phyloP scores from a whole-genome alignment of 2,888 invertebrate species.

The Pediacus dermestoides region DNA sequence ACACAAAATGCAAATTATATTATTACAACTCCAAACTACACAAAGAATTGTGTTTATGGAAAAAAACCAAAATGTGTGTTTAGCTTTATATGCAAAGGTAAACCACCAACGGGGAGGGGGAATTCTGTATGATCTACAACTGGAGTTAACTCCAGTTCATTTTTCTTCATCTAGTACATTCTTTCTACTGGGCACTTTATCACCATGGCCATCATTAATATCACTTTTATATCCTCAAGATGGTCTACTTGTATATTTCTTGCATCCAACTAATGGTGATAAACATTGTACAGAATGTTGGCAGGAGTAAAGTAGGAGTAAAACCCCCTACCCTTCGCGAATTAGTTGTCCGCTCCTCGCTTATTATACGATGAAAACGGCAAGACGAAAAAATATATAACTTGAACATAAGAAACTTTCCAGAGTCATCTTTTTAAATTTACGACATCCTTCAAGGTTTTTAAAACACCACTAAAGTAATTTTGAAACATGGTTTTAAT shows the following conservation, averaged over 20 bases:
- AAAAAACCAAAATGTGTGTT: background rate
- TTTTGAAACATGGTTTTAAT: conserved; percentile 51
- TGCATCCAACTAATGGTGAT: conserved; percentile 51
- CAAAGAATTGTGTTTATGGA: too few species aligned
- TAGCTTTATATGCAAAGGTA: background rate
- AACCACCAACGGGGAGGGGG: too few species aligned
- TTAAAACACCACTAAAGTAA: conserved; percentile 50
- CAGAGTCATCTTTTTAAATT: conserved; percentile 50
- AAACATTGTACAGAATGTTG: conserved; percentile 50
- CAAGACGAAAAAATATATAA: too few species aligned
- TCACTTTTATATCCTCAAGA: conserved; percentile 52
- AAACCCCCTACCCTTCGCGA: too few species aligned
- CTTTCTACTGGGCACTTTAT: conserved; percentile 43
- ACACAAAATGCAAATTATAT: too few species aligned
- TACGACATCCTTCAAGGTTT: conserved; percentile 48
- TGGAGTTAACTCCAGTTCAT: conserved; percentile 37
- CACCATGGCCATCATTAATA: conserved; percentile 50
- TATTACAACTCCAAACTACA: too few species aligned
- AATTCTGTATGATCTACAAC: conserved; percentile 42
- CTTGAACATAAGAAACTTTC: conserved; percentile 44
- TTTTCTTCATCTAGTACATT: conserved; percentile 48
- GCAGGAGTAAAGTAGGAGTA: too few species aligned
- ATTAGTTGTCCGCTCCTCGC: too few species aligned
- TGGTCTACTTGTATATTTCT: conserved; percentile 49
- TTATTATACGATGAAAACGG: too few species aligned